phyloP scores from a whole-genome alignment of 1,140 invertebrate species.

The Drosophila kepulauana region DNA sequence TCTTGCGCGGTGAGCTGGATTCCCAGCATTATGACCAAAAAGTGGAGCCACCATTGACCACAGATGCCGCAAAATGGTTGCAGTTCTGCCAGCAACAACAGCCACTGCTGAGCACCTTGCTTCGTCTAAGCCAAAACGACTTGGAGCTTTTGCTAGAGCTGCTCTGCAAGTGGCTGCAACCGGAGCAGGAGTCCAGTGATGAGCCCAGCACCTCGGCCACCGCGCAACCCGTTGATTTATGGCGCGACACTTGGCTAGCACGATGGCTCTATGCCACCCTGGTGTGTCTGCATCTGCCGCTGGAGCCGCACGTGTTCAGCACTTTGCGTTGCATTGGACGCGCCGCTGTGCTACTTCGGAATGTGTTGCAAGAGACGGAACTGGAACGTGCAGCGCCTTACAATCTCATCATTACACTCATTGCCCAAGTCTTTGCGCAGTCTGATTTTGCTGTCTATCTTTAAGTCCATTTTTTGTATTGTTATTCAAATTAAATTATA shows the following conservation, averaged over 20 bases:
- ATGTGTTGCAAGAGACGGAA: conserved; percentile 51
- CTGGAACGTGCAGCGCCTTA: conserved; percentile 70
- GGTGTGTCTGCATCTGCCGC: conserved; percentile 72
- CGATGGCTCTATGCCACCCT: conserved; percentile 77
- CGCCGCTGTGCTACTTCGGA: conserved; percentile 61
- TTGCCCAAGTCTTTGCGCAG: conserved; percentile 69
- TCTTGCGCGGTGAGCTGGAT: conserved; percentile 54
- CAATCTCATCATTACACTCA: conserved; percentile 74
- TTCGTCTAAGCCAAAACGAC: conserved; percentile 65
- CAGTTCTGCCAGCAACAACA: conserved; percentile 64
- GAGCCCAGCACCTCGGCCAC: conserved; percentile 25
- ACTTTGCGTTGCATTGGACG: conserved; percentile 73
- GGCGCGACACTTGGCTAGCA: conserved; percentile 69
- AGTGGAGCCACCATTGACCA: conserved; percentile 66
- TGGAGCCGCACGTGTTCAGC: conserved; percentile 78
- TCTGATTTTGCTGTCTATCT: conserved; percentile 67
- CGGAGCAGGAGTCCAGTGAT: conserved; percentile 25
- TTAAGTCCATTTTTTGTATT: conserved; percentile 9
- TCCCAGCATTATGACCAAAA: conserved; percentile 62
- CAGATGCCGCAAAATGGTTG: conserved; percentile 62
- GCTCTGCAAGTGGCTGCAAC: conserved; percentile 68
- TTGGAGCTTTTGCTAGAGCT: conserved; percentile 73
- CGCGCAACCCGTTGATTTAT: conserved; percentile 53
- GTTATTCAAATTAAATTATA: conserved; percentile 31
- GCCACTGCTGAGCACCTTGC: conserved; percentile 65